Evolutionary conservation across 1,140 invertebrate genomes (phyloP).

Genomic region (Trissolcus basalis): DNA sequence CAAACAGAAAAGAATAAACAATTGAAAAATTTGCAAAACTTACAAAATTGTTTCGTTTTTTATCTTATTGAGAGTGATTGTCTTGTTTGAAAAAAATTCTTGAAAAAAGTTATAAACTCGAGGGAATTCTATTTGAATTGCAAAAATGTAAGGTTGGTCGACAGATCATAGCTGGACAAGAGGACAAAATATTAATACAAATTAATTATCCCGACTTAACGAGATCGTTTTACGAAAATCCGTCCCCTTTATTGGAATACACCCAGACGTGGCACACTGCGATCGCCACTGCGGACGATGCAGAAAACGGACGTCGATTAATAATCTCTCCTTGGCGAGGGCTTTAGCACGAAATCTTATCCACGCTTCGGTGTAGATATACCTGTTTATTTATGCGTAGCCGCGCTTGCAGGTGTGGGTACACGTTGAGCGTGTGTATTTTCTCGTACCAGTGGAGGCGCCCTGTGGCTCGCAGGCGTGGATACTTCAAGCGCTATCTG

Average conservation of each 20-base stretch:
- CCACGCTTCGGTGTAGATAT: constrained; percentile 57
- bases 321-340: constrained; percentile 49
- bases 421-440: constrained; percentile 38
- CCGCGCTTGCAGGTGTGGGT: constrained; percentile 27
- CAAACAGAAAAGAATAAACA: too few relatives aligned
- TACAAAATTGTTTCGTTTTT: too few relatives aligned
- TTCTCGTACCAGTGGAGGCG: constrained; percentile 59
- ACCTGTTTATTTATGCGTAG: constrained; percentile 66
- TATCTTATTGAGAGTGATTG: too few relatives aligned
- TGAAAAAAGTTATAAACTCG: too few relatives aligned
- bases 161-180: too few relatives aligned
- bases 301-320: constrained; percentile 47
- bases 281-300: constrained; percentile 54
- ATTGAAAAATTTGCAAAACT: too few relatives aligned
- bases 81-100: too few relatives aligned
- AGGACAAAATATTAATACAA: too few relatives aligned
- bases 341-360: constrained; percentile 57
- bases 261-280: constrained; percentile 36
- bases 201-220: too few relatives aligned
- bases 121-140: too few relatives aligned
- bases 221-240: constrained; percentile 53
- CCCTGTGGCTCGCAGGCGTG: constrained; percentile 67
- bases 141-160: too few relatives aligned
- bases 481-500: constrained; percentile 69
- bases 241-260: constrained; percentile 54